phyloP scores from a whole-genome alignment of 2,113 vertebrate species.

The Rattus rattus region DNA sequence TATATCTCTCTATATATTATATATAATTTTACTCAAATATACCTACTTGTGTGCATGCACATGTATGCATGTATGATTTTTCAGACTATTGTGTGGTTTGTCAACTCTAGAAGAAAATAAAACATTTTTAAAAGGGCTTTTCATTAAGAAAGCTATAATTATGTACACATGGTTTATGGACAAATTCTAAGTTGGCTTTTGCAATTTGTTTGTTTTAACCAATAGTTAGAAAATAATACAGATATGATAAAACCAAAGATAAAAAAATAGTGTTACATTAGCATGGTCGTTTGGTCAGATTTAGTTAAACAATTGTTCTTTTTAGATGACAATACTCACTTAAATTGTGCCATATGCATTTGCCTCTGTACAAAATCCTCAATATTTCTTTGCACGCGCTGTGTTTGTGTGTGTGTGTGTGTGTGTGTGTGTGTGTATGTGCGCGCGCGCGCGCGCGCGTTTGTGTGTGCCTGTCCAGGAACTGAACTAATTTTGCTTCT shows the following conservation, averaged over 20 bases:
- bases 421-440: neutral
- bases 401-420: neutral
- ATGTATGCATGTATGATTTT: slow-evolving; percentile 82
- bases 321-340: slow-evolving; percentile 80
- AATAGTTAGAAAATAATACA: slow-evolving; percentile 85
- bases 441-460: no score
- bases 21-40: neutral
- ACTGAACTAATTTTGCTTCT: neutral
- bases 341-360: slow-evolving; percentile 71
- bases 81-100: slow-evolving; percentile 92
- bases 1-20: neutral
- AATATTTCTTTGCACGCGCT: neutral
- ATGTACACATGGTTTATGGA: slow-evolving; percentile 67
- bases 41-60: neutral
- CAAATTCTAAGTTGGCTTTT: slow-evolving; percentile 64
- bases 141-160: slow-evolving; percentile 80
- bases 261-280: slow-evolving; percentile 82
- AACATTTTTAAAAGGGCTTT: slow-evolving; percentile 92
- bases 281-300: slow-evolving; percentile 78
- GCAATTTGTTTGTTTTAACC: slow-evolving; percentile 84
- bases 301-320: slow-evolving; percentile 73
- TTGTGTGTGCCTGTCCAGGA: neutral
- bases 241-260: slow-evolving; percentile 80
- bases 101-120: slow-evolving; percentile 94
- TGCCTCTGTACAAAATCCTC: neutral